These are phyloP conservation scores for Champsocephalus gunnari DNA, from an alignment of 2,797 vertebrate genomes.

Conservation along the genomic window DNA sequence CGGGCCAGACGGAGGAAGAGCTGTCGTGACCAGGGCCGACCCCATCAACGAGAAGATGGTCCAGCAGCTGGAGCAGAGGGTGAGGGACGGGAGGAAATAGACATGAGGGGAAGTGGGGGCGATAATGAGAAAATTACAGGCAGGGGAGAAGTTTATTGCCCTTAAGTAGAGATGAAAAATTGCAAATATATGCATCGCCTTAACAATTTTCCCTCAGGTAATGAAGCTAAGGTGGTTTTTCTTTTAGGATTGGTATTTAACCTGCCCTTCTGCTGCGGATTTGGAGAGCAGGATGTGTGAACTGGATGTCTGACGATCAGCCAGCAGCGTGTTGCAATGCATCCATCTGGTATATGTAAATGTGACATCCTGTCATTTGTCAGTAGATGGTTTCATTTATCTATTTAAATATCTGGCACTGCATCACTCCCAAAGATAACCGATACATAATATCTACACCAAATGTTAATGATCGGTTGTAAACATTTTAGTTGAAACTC, in stretches of 20 bases:
- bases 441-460: not conserved
- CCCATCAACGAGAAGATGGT: slow-evolving; percentile 81
- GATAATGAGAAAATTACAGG: slow-evolving; percentile 54
- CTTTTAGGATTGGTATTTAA: slow-evolving; percentile 41
- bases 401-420: slow-evolving; percentile 24
- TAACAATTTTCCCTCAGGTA: slow-evolving; percentile 5
- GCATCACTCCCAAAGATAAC: slow-evolving; percentile 15
- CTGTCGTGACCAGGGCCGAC: slow-evolving; percentile 84
- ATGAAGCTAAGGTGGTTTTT: slow-evolving; percentile 22
- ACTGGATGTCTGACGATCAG: slow-evolving; percentile 47
- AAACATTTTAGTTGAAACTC: slow-evolving; percentile 4
- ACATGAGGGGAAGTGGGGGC: slow-evolving; percentile 26
- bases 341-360: slow-evolving; percentile 71
- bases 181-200: slow-evolving; percentile 23
- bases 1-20: slow-evolving; percentile 79
- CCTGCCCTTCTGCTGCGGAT: slow-evolving; percentile 53
- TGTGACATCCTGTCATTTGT: slow-evolving; percentile 62
- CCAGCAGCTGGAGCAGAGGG: slow-evolving; percentile 82
- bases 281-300: slow-evolving; percentile 65
- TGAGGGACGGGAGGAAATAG: slow-evolving; percentile 58
- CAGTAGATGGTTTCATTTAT: slow-evolving; percentile 57
- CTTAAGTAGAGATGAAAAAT: slow-evolving; percentile 41
- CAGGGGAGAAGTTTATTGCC: slow-evolving; percentile 30
- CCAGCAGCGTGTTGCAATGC: slow-evolving; percentile 46
- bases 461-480: slow-evolving; percentile 8